Conservation (phyloP, 1,140 invertebrate species). For the Macrobrachium rosenbergii region DNA sequence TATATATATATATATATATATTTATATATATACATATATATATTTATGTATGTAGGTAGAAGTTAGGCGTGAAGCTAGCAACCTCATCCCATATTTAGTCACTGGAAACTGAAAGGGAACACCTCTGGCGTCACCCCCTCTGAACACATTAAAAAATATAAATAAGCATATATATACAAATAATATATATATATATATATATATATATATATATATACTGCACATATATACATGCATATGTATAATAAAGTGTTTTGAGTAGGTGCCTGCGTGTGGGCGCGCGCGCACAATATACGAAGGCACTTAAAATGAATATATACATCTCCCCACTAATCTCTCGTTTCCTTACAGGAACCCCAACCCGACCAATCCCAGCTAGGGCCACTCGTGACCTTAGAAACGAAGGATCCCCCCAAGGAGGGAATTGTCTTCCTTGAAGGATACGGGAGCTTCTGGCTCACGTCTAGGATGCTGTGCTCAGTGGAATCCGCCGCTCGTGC, state of each 20-base stretch:
- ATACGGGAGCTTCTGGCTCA: background rate
- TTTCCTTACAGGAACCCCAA: background rate
- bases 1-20: conserved; percentile 8
- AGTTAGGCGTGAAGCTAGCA: background rate
- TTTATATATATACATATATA: conserved; percentile 1
- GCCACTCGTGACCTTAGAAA: background rate
- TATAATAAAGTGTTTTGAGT: background rate
- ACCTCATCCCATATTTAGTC: no score
- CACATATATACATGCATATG: no score
- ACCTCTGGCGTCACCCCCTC: no score
- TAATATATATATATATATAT: no score
- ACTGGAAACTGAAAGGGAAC: no score
- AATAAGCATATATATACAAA: no score
- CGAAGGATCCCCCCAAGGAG: background rate
- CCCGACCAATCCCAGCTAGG: background rate
- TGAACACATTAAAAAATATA: no score
- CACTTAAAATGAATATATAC: no score
- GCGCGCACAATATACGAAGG: background rate
- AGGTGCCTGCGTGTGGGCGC: background rate
- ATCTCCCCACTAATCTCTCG: background rate
- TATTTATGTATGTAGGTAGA: background rate
- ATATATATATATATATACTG: no score
- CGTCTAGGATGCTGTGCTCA: conserved; percentile 39
- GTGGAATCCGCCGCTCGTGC: conserved; percentile 32
- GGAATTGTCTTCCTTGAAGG: conserved; percentile 30